phyloP scores from a whole-genome alignment of 37 sponge, comb jelly and placozoan species.

The Petrosia ficiformis region DNA sequence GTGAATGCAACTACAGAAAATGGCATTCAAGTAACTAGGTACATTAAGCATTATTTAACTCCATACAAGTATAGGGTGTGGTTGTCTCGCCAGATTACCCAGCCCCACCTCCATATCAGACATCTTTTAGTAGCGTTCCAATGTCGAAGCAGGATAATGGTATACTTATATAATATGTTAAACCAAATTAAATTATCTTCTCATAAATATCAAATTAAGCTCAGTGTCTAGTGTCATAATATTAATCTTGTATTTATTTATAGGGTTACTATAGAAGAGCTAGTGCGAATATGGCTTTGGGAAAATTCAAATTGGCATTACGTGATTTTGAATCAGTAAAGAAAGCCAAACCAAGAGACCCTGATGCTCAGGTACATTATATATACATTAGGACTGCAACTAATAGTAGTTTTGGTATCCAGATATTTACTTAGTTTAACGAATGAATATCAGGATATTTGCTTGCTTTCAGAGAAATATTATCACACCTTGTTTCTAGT shows the following conservation, averaged over 20 bases:
- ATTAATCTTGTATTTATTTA: background rate
- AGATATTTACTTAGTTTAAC: too few relatives aligned
- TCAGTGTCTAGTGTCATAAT: background rate
- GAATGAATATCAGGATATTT: too few relatives aligned
- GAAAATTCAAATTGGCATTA: slow-evolving; percentile 88
- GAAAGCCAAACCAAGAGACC: slow-evolving; percentile 5
- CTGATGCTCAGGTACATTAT: background rate
- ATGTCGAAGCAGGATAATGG: background rate
- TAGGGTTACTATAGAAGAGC: slow-evolving; percentile 97
- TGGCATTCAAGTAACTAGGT: too few relatives aligned
- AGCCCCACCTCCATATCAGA: background rate
- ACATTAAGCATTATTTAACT: too few relatives aligned
- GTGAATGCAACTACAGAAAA: too few relatives aligned
- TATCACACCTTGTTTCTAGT: too few relatives aligned
- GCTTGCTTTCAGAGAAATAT: too few relatives aligned
- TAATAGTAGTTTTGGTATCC: background rate
- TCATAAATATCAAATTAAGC: too few relatives aligned
- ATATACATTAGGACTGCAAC: background rate
- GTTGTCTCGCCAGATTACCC: background rate
- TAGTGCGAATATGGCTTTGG: slow-evolving; percentile 96
- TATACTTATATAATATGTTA: background rate
- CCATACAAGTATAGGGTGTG: too few relatives aligned
- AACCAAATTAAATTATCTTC: too few relatives aligned
- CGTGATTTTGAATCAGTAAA: slow-evolving; percentile 93
- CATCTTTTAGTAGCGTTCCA: too few relatives aligned